Percentiles rank a stretch among this genome's conserved stretches.
phyloP scores from a whole-genome alignment of 2,888 invertebrate species.

The Platypus cylindrus region DNA sequence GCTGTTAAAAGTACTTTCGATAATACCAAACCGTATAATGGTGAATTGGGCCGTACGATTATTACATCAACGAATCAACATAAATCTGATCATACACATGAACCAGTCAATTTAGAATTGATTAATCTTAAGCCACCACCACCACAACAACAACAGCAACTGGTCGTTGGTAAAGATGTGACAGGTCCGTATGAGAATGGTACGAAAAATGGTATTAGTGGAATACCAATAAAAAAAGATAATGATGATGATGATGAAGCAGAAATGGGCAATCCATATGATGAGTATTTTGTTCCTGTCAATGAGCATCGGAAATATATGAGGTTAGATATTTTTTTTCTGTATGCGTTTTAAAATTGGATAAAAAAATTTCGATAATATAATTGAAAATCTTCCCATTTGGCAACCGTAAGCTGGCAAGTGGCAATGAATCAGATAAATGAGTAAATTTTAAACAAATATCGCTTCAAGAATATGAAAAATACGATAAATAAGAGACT shows the following conservation, averaged over 20 bases:
- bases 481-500: no score
- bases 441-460: no score
- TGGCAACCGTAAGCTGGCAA: no score
- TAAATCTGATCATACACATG: slow-evolving; percentile 33
- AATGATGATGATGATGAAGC: slow-evolving; percentile 53
- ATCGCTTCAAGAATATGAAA: no score
- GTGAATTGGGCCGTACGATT: slow-evolving; percentile 21
- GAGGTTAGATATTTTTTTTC: slow-evolving; percentile 61
- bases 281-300: slow-evolving; percentile 75
- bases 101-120: slow-evolving; percentile 69
- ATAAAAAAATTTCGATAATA: no score
- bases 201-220: slow-evolving; percentile 30
- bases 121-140: slow-evolving; percentile 57
- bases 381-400: no score
- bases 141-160: no score
- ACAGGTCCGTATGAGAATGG: slow-evolving; percentile 35
- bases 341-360: no score
- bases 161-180: slow-evolving; percentile 44
- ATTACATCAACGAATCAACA: slow-evolving; percentile 9
- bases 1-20: slow-evolving; percentile 30
- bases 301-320: slow-evolving; percentile 76
- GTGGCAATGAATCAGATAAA: no score
- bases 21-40: slow-evolving; percentile 30
- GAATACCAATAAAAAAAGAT: slow-evolving; percentile 49
- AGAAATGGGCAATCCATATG: slow-evolving; percentile 58